Evolutionary conservation across 1,140 invertebrate species (phyloP).

Genomic region (Marisa cornuarietis): DNA sequence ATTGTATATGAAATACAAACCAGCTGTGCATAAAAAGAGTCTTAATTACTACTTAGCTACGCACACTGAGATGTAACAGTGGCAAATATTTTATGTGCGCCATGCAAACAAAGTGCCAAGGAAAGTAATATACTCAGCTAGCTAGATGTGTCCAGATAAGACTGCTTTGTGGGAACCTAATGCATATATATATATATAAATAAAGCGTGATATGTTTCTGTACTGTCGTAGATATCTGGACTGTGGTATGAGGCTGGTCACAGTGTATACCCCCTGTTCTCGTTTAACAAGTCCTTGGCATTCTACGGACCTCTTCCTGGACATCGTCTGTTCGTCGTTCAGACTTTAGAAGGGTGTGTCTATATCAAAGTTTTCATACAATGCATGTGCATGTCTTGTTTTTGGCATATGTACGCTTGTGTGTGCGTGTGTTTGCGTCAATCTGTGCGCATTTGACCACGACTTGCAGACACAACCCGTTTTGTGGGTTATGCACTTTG

Average conservation of each 20-base stretch:
- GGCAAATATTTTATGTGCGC: background rate
- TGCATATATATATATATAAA: too few species aligned
- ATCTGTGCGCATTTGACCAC: too few species aligned
- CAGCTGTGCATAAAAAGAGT: too few species aligned
- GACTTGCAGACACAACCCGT: too few species aligned
- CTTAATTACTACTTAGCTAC: too few species aligned
- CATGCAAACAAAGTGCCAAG: too few species aligned
- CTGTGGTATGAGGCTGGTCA: conserved; percentile 23
- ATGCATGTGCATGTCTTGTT: background rate
- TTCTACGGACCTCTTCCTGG: conserved; percentile 9
- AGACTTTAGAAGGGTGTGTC: conserved; percentile 7
- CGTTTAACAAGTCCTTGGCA: conserved; percentile 3
- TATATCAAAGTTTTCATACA: background rate
- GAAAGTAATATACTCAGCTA: too few species aligned
- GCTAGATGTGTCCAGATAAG: too few species aligned
- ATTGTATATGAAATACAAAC: too few species aligned
- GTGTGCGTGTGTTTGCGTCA: background rate
- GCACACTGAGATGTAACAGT: background rate
- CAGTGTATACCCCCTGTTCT: background rate
- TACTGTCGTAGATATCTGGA: conserved; percentile 17
- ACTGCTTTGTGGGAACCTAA: too few species aligned
- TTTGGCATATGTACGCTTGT: background rate
- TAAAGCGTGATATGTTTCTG: background rate
- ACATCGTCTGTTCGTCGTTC: background rate
- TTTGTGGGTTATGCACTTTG: too few species aligned